phyloP scores from a whole-genome alignment of 2,113 vertebrate species.

The Aleadryas rufinucha region DNA sequence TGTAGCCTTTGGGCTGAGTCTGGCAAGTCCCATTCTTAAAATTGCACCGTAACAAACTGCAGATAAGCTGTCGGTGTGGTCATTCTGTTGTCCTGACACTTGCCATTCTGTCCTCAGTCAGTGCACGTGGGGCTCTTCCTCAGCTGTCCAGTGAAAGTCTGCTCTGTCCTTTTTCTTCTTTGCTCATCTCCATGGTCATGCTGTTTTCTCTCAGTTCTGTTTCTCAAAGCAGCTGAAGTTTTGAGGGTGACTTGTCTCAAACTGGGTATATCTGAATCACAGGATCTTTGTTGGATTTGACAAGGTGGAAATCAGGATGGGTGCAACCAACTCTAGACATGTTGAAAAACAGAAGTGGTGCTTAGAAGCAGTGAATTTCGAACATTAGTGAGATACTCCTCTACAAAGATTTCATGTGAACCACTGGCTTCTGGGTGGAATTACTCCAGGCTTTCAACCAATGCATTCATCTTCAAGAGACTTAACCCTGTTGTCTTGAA shows the following conservation, averaged over 20 bases:
- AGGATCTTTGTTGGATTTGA: not conserved
- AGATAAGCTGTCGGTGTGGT: not conserved
- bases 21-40: not conserved
- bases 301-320: conserved; percentile 10
- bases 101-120: not conserved
- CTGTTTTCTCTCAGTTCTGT: not conserved
- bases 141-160: not conserved
- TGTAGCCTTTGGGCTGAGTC: not conserved
- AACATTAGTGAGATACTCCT: not conserved
- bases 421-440: not conserved
- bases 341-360: not conserved
- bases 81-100: not conserved
- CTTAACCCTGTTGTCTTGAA: not conserved
- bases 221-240: conserved; percentile 48
- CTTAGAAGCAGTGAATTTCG: not conserved
- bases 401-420: not conserved
- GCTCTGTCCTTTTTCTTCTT: not conserved
- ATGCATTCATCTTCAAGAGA: not conserved
- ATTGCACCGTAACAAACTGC: not conserved
- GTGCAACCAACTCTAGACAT: not conserved
- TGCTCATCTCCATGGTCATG: not conserved
- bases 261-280: not conserved
- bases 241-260: not conserved
- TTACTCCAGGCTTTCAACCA: not conserved
- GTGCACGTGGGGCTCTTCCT: not conserved